Evolutionary conservation across 1,140 invertebrate genomes (phyloP), one percentile per base, ranked within the genome.

Genomic region (Zaprionus africanus): DNA sequence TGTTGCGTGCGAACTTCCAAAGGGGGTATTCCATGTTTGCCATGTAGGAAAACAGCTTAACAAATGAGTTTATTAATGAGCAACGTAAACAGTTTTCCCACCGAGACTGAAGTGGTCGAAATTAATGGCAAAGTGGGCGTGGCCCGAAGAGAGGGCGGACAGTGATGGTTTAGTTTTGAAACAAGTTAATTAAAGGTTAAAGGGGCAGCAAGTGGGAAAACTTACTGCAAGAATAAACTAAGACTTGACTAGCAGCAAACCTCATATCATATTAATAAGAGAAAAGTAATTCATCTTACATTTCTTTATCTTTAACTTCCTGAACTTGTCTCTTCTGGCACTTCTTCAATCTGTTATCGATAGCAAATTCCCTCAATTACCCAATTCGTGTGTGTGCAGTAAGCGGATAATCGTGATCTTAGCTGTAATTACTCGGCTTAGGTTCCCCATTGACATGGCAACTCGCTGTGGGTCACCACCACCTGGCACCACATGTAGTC

Each of bases 61-160:
- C 85, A 88, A 90, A 88, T 90, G 75, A 84, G 84, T 90, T 87
- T 88, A 88, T 87, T 88, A 88, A 88, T 90, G 81, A 88, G 85
- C 62, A 76, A 53, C 53, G 53, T 69, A 81, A 88, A 74, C 71
- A 69, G 65, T 63, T 64, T 83, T 64, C 26, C 22, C 38, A 19
- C 60, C 31, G 46, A 51, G 49, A 31, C n/a, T 22, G 19, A 64
- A 57, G 34, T 19, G 24, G 57, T 1, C 53, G n/a, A 43, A 63
- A 71, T 65, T 60, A 60, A 76, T 66, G 46, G 54, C 11, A 34
- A 59, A 64, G 66, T 59, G 41, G 67, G 54, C 49, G 60, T 34
- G 11, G 43, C 28, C 59, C 19, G 9, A 51, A 19, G 12, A 9
- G 17, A 38, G 22, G n/a, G n/a, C 46, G 22, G 24, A 53, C 34